phyloP scores from a whole-genome alignment of 2,113 vertebrate species.

The Rhipidura dahli region DNA sequence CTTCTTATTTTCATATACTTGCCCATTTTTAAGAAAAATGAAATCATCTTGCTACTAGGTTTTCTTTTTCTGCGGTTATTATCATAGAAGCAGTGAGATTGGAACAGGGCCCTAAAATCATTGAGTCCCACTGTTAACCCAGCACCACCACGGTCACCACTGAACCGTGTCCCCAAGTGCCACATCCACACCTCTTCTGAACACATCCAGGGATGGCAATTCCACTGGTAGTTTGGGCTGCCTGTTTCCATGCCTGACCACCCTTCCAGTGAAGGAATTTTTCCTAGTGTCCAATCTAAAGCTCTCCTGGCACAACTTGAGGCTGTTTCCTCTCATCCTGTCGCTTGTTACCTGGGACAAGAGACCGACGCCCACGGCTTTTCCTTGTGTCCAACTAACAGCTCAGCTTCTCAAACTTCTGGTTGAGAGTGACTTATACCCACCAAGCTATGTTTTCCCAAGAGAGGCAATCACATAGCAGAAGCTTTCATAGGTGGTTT shows the following conservation, averaged over 20 bases:
- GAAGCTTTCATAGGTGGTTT: neutral
- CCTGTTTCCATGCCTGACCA: neutral
- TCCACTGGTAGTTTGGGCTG: too few relatives aligned
- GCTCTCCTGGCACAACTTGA: neutral
- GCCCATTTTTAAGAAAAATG: neutral
- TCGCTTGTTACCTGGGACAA: neutral
- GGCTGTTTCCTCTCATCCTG: neutral
- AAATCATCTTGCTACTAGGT: neutral
- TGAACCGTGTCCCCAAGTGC: neutral
- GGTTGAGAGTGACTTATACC: neutral
- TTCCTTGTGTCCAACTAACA: neutral
- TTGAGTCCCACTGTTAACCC: neutral
- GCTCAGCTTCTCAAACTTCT: neutral
- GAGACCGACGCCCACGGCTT: accelerated
- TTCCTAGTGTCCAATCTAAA: neutral
- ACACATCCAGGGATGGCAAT: neutral
- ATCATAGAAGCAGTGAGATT: neutral
- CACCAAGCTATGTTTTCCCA: neutral
- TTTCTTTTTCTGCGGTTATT: neutral
- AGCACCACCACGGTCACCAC: neutral
- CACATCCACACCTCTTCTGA: neutral
- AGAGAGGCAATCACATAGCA: neutral
- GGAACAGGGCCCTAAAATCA: neutral
- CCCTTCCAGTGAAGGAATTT: neutral
- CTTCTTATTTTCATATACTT: neutral